Percentiles rank a stretch among this genome's conserved stretches.
phyloP scores from a whole-genome alignment of 2,113 vertebrate genomes.

The Alces alces region DNA sequence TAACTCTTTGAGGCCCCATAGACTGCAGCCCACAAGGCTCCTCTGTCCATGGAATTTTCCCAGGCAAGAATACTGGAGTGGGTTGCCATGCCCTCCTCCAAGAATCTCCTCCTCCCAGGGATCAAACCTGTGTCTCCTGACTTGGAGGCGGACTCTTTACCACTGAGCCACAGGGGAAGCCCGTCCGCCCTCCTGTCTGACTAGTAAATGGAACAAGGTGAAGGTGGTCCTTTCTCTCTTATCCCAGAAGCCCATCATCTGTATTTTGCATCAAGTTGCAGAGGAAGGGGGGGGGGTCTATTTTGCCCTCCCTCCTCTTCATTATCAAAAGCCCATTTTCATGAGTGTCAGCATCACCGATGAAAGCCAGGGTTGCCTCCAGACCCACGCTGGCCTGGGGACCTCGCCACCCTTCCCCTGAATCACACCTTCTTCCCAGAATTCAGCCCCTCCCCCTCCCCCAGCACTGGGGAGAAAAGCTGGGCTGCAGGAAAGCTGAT shows the following conservation, averaged over 20 bases:
- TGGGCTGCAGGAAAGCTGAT: background rate
- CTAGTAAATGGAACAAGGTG: rapidly evolving
- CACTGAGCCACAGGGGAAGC: background rate
- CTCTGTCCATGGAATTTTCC: background rate
- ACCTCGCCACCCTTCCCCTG: background rate
- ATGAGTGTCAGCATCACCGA: background rate
- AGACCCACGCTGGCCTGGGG: background rate
- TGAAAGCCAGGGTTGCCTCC: background rate
- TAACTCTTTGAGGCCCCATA: background rate
- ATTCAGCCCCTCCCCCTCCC: background rate
- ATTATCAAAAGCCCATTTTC: background rate
- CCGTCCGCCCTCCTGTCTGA: background rate
- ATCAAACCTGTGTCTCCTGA: background rate
- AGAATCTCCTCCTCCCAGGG: background rate
- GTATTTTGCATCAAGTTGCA: background rate
- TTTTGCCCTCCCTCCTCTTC: background rate
- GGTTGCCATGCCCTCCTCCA: background rate
- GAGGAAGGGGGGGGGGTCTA: background rate
- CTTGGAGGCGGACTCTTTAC: background rate
- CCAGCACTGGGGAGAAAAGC: background rate
- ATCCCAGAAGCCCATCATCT: background rate
- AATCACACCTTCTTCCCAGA: rapidly evolving
- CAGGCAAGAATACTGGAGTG: background rate
- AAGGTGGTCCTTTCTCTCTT: background rate
- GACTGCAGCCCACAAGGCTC: background rate